phyloP scores from a whole-genome alignment of 2,888 invertebrate species.

The Tenthredo scrophulariae region DNA sequence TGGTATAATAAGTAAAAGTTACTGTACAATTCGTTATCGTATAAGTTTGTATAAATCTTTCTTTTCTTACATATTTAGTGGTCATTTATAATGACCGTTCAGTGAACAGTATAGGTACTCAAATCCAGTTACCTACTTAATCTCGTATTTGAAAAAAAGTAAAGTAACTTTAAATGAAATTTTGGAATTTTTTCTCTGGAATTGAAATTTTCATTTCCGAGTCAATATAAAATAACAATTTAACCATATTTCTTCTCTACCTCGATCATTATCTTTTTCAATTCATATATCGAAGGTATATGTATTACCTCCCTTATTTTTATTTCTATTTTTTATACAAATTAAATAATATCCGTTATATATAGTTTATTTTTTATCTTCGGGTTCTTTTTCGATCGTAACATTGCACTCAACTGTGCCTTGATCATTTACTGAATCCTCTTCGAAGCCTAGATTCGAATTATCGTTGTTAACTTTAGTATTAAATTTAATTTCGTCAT shows the following conservation, averaged over 20 bases:
- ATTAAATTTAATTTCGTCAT: conserved; percentile 7
- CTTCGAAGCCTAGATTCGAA: conserved; percentile 63
- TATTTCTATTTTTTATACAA: conserved; percentile 17
- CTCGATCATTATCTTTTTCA: too few species aligned
- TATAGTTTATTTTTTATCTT: conserved; percentile 54
- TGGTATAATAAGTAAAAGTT: conserved; percentile 20
- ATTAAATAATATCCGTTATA: conserved; percentile 16
- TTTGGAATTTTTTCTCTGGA: too few species aligned
- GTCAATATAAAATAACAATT: too few species aligned
- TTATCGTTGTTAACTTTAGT: conserved; percentile 56
- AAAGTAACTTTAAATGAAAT: too few species aligned
- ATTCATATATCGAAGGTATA: too few species aligned
- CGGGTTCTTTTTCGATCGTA: conserved; percentile 65
- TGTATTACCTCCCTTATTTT: neutral
- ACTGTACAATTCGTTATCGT: conserved; percentile 38
- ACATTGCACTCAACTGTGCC: conserved; percentile 61
- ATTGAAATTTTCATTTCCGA: too few species aligned
- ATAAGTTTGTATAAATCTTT: neutral
- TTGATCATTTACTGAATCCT: conserved; percentile 54
- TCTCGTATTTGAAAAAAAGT: neutral
- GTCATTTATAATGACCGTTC: neutral
- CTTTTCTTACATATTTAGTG: neutral
- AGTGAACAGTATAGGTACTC: neutral
- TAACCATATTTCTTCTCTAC: too few species aligned
- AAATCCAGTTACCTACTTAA: neutral